Conservation (phyloP, 2,797 vertebrate species). For the Neosilurus hyrtlii region DNA sequence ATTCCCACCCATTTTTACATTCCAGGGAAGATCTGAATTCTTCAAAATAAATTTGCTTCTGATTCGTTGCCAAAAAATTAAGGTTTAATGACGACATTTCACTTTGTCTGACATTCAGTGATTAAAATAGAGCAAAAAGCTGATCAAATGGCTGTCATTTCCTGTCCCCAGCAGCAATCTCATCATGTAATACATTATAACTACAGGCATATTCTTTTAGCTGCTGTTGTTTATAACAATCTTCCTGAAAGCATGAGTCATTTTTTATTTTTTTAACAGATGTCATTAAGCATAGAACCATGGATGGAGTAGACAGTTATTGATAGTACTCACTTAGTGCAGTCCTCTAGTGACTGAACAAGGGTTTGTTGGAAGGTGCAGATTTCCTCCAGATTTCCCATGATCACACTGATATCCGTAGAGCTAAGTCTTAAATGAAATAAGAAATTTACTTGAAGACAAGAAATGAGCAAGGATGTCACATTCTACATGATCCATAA, state of each 20-base stretch:
- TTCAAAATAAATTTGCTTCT: neutral
- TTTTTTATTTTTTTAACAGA: neutral
- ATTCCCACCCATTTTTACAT: neutral
- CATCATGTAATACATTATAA: neutral
- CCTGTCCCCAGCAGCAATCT: neutral
- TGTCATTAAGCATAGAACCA: neutral
- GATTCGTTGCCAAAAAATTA: neutral
- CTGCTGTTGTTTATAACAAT: neutral
- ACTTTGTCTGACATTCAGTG: neutral
- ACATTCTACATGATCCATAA: neutral
- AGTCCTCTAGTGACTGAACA: conserved; percentile 95
- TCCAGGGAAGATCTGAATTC: neutral
- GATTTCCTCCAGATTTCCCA: conserved; percentile 95
- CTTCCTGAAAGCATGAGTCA: neutral
- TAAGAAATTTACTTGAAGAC: conserved; percentile 2
- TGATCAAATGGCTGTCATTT: neutral
- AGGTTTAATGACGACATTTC: neutral
- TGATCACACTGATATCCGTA: conserved; percentile 79
- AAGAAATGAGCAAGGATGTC: conserved; percentile 22
- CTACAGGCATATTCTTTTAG: neutral
- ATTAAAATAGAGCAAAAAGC: neutral
- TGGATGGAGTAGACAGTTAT: conserved; percentile 49
- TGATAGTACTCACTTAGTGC: conserved; percentile 86
- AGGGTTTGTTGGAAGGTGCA: conserved; percentile 95
- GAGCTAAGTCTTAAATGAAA: conserved; percentile 76